phyloP scores from a whole-genome alignment of 1,140 invertebrate genomes.

The Sitodiplosis mosellana region DNA sequence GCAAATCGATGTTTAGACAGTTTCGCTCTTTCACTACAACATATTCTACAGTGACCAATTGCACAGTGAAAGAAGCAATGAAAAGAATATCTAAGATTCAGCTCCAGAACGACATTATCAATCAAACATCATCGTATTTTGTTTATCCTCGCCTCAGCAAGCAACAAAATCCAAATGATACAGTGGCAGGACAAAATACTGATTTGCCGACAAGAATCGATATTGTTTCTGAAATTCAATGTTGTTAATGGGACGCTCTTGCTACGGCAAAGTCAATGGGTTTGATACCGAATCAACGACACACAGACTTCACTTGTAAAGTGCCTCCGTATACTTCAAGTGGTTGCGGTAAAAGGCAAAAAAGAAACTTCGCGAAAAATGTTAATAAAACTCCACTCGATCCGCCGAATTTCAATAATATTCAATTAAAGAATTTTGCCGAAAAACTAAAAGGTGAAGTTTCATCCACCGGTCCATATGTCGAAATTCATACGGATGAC shows the following conservation, averaged over 20 bases:
- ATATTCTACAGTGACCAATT: not conserved
- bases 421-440: too few relatives aligned
- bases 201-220: not conserved
- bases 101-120: not conserved
- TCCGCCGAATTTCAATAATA: too few relatives aligned
- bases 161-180: too few relatives aligned
- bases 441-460: too few relatives aligned
- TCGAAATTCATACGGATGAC: too few relatives aligned
- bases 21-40: not conserved
- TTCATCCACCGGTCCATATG: too few relatives aligned
- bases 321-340: too few relatives aligned
- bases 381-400: too few relatives aligned
- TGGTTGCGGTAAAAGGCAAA: too few relatives aligned
- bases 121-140: not conserved
- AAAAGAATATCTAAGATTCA: not conserved
- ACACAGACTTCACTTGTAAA: too few relatives aligned
- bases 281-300: not conserved
- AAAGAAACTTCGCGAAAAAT: too few relatives aligned
- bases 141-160: not conserved
- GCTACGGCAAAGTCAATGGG: not conserved
- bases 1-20: not conserved
- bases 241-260: not conserved
- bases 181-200: not conserved
- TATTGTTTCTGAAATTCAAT: not conserved
- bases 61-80: not conserved